Evolutionary conservation across 2,797 vertebrate species (phyloP), one percentile per base, ranked within the genome.

Genomic region (Bucorvus abyssinicus): DNA sequence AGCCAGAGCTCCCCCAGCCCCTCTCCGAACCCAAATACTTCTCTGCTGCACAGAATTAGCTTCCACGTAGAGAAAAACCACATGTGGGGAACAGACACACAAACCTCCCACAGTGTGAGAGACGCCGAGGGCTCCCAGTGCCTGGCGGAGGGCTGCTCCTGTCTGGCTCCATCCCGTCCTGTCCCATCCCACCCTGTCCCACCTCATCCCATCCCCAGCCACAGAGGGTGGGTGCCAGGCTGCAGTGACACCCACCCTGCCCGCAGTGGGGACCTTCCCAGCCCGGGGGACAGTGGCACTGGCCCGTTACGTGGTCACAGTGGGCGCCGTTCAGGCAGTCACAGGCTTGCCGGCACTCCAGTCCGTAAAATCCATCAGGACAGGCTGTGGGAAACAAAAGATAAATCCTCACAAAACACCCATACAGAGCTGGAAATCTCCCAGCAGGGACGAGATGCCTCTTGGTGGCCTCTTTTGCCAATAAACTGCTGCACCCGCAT

Each of bases 361-460:
- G 73, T 2, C 99, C 99, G 0, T 98, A 98, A 97, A 99, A 99
- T 38, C 99, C 99, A 17, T 98, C 98, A 0, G 99, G 99, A 97
- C 99, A 99, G 8, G 98, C 99, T 99, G 97, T 1, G 7, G 68
- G 57, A 97, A 20, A 90, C 36, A 61, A 87, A 84, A 70, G 26
- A 73, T 27, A 65, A 69, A 67, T 40, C 38, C 71, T 68, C 56
- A 40, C 24, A 53, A 24, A 71, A 53, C 6, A 26, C 38, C 70
- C 32, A 0, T 6, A 7, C 6, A 34, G 38, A 67, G 61, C 42
- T 76, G 77, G 69, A 34, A 53, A 21, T 14, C 12, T 34, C 23
- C 55, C 55, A 10, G 50, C 5, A 21, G 34, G 29, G 59, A 6
- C 14, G 32, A 42, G 59, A 4, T 29, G 34, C 4, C 27, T 40